Conservation (phyloP, 2,113 vertebrate species). For the Aleadryas rufinucha region DNA sequence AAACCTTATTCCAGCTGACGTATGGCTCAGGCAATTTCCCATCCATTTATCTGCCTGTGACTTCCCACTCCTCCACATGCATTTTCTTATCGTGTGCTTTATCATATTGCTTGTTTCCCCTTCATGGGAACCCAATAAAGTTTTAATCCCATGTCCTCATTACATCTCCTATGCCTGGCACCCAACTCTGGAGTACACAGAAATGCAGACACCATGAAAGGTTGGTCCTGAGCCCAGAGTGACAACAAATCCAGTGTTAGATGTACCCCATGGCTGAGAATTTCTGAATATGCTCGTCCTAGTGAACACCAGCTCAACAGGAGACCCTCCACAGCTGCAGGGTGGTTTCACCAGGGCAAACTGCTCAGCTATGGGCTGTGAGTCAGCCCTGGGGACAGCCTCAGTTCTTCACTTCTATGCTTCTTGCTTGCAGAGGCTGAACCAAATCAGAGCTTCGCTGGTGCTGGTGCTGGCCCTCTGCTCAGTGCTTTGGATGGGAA, state of each 20-base stretch:
- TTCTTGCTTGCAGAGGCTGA: neutral
- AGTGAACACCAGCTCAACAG: neutral
- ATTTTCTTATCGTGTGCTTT: neutral
- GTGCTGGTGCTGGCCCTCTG: neutral
- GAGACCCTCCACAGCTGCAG: neutral
- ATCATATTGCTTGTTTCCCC: neutral
- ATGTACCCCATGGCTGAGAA: neutral
- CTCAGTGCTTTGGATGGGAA: neutral
- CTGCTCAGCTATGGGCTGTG: neutral
- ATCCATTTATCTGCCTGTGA: neutral
- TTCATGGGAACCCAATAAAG: conserved; percentile 19
- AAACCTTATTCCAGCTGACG: neutral
- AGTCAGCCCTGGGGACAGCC: neutral
- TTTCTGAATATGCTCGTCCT: neutral
- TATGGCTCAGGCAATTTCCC: neutral
- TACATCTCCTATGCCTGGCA: neutral
- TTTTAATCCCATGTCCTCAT: neutral
- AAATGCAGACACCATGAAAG: neutral
- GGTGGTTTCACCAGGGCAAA: neutral
- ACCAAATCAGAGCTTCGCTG: neutral
- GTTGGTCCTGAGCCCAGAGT: neutral
- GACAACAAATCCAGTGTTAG: neutral
- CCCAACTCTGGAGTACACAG: neutral
- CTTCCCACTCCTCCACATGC: neutral
- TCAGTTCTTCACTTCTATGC: neutral